Evolutionary conservation across 2,888 invertebrate genomes (phyloP).

Genomic region (Tetanocera ferruginea): DNA sequence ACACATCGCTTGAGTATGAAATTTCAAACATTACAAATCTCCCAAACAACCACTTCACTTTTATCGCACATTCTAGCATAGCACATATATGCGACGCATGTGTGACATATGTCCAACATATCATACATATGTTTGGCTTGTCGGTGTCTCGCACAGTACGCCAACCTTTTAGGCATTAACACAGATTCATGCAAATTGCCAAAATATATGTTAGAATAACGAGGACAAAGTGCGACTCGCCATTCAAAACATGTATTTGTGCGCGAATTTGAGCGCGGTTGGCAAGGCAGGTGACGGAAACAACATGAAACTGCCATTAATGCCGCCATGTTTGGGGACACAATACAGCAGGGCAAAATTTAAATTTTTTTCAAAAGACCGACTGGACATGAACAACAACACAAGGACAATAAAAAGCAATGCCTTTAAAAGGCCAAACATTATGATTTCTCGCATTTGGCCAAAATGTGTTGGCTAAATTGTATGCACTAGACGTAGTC

Average conservation of each 20-base stretch:
- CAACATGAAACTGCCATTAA: background rate
- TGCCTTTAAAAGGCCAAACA: background rate
- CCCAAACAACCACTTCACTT: no score
- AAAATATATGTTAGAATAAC: constrained; percentile 9
- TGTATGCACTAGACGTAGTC: no score
- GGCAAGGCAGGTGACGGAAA: background rate
- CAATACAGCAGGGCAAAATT: no score
- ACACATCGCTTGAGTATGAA: no score
- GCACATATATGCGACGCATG: no score
- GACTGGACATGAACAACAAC: background rate
- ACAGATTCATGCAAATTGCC: constrained; percentile 10
- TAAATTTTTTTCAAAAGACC: background rate
- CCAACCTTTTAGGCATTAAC: background rate
- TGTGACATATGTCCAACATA: no score
- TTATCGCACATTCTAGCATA: no score
- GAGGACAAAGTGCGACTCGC: background rate
- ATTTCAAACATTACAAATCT: no score
- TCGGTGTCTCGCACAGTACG: background rate
- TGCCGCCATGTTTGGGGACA: background rate
- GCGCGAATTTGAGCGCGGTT: background rate
- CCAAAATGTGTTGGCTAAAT: background rate
- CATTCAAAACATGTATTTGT: background rate
- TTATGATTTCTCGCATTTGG: background rate
- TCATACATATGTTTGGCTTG: no score
- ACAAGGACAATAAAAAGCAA: constrained; percentile 5